These are phyloP conservation scores for Anhinga rufa DNA, from an alignment of 2,113 vertebrate species.

Conservation along the genomic window DNA sequence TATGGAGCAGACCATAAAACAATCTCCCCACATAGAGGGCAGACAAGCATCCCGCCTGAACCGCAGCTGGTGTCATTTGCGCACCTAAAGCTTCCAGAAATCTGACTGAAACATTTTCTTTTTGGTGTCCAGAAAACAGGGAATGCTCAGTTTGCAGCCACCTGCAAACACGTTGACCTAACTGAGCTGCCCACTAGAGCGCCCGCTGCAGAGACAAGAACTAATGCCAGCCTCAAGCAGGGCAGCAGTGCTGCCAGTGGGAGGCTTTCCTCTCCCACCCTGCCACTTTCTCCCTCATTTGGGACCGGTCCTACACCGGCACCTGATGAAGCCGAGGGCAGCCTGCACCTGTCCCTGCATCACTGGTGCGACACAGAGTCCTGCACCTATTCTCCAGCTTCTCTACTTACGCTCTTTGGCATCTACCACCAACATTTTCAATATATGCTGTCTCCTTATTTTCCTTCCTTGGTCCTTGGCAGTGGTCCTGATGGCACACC, in stretches of 20 bases:
- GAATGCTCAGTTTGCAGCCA: background rate
- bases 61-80: background rate
- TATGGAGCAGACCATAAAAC: background rate
- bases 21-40: rapidly evolving
- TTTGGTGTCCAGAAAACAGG: background rate
- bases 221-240: rapidly evolving
- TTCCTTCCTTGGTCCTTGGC: background rate
- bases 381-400: background rate
- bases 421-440: background rate
- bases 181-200: background rate
- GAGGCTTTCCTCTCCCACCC: background rate
- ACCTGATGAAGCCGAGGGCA: background rate
- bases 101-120: background rate
- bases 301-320: background rate
- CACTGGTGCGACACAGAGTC: background rate
- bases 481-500: background rate
- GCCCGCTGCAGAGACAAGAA: background rate
- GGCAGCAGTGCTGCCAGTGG: rapidly evolving
- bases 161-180: background rate
- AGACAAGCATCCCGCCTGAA: background rate
- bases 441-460: background rate
- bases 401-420: background rate
- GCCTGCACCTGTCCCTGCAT: background rate
- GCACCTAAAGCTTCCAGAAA: background rate
- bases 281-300: background rate